A percentile compares a stretch with the other conserved stretches of the same genome.
Evolutionary conservation across 35 echinoderm and acorn worm genomes (phyloP).

Genomic region (Eucidaris tribuloides): DNA sequence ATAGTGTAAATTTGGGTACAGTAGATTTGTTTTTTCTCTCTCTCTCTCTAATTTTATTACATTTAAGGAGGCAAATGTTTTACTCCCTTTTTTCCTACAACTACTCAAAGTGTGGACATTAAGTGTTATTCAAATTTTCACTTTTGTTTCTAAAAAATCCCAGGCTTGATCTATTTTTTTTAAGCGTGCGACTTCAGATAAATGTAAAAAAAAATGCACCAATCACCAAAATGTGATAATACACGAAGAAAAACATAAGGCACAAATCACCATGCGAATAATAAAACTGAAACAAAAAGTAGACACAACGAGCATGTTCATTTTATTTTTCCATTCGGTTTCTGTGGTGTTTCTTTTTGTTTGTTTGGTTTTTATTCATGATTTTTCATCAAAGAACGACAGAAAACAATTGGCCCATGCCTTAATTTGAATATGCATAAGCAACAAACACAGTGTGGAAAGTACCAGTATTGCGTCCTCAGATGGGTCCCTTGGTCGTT

Average conservation of each 20-base stretch:
- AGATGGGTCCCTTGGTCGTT: conserved; percentile 83
- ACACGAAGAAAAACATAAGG: conserved; percentile 13
- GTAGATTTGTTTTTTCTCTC: too few relatives aligned
- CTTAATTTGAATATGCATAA: conserved; percentile 31
- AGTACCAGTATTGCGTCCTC: conserved; percentile 99
- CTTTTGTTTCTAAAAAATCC: too few relatives aligned
- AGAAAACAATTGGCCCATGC: conserved; percentile 27
- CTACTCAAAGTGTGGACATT: too few relatives aligned
- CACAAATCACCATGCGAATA: conserved; percentile 11
- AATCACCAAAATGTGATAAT: too few relatives aligned
- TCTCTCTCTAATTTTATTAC: too few relatives aligned
- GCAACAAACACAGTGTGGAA: conserved; percentile 40
- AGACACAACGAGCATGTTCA: neutral
- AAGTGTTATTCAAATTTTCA: too few relatives aligned
- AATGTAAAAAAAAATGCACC: conserved; percentile 22
- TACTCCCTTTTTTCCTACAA: too few relatives aligned
- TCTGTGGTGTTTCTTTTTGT: neutral
- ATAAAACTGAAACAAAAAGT: conserved; percentile 3
- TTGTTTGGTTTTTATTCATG: neutral
- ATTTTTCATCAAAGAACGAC: neutral
- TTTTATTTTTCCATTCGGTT: neutral
- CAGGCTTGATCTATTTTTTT: too few relatives aligned
- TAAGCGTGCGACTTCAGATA: conserved; percentile 20
- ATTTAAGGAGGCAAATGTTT: too few relatives aligned
- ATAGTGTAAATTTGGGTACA: too few relatives aligned